Evolutionary conservation across 2,888 invertebrate genomes (phyloP), one percentile per base, ranked within the genome.

Genomic region (Yponomeuta plumbellus): DNA sequence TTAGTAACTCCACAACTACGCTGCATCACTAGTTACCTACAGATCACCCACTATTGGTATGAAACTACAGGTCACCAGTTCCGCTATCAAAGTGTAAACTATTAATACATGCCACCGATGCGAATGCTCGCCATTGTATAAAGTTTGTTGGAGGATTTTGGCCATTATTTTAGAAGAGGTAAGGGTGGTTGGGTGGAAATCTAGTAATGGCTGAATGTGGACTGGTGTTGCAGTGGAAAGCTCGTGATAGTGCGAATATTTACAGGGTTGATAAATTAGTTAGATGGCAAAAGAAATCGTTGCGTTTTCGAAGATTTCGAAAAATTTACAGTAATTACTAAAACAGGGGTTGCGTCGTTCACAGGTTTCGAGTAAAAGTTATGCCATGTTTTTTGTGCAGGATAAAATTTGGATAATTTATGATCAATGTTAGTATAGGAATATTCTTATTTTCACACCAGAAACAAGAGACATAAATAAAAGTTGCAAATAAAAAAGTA

Each of bases 31-130:
- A 17, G 44, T 52, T 4, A 52, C 44, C 44, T 52, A 17, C 17
- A 17, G 5, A 17, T 17, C 1, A 1, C 5, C 5, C 5, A 13
- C 44, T 52, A 52, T 52, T 8, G 8, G 44, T 52, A 52, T 8
- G 17, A 17, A 17, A 17, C 44, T 52, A 52, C 4, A 8, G 44
- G 44, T 52, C 44, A 52, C 44, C 44, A 52, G 44, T 52, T 17
- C 8, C 13, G 8, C 44, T 6, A 8, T 34, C 17, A 52, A 17
- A 52, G 17, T 52, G 66, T 75, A 69, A 74, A 76, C 85, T 84
- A 88, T 88, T 88, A 89, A 86, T 89, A 85, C 84, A 79, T 76
- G 76, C 84, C 82, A 79, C 84, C 81, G 79, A 78, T 84, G 78
- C 81, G 82, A 83, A 81, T 86, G 86, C 82, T 77, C 83, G 80